Evolutionary conservation across 2,888 invertebrate genomes (phyloP).

Genomic region (Orthosia gracilis): DNA sequence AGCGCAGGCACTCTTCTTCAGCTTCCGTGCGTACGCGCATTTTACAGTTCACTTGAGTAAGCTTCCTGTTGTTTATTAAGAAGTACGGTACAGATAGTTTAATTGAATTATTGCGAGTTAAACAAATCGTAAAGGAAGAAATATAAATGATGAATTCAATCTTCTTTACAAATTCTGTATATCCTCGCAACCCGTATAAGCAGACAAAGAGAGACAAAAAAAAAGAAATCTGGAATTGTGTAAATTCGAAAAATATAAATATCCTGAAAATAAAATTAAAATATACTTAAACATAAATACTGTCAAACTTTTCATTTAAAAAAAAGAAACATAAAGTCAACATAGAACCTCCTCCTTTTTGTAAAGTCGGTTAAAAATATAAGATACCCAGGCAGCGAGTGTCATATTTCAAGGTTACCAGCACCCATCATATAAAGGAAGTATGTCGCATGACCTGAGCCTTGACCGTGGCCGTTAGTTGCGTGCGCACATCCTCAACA

Average conservation of each 20-base stretch:
- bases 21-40: conserved; percentile 13
- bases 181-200: neutral
- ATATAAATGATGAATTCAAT: conserved; percentile 9
- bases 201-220: too few species aligned
- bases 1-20: neutral
- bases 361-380: too few species aligned
- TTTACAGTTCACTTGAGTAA: conserved; percentile 17
- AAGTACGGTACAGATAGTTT: conserved; percentile 5
- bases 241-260: neutral
- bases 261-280: conserved; percentile 11
- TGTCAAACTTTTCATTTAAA: neutral
- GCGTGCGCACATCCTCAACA: conserved; percentile 61
- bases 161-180: neutral
- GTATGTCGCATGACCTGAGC: conserved; percentile 53
- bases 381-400: conserved; percentile 1
- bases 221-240: neutral
- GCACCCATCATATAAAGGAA: conserved; percentile 64
- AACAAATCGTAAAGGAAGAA: neutral
- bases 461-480: conserved; percentile 66
- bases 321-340: too few species aligned
- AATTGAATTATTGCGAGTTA: neutral
- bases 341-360: too few species aligned
- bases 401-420: conserved; percentile 60
- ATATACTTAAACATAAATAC: too few species aligned
- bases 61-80: conserved; percentile 35